Evolutionary conservation across 2,888 invertebrate species (phyloP).

Genomic region (Pedicia rivosa): DNA sequence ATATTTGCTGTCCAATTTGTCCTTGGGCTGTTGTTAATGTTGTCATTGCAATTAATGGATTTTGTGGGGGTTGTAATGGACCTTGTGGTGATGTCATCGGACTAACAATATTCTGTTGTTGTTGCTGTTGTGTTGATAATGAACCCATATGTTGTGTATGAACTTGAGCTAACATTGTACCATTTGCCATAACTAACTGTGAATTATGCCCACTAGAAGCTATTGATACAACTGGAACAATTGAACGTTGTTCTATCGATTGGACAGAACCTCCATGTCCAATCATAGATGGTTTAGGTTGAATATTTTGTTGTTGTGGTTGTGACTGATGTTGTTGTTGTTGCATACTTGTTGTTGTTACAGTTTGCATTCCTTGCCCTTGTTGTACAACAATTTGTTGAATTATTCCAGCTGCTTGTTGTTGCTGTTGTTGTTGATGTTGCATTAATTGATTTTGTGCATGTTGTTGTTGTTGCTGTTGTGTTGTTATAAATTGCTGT

Average conservation of each 20-base stretch:
- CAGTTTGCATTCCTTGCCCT: conserved; percentile 5
- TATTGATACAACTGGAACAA: conserved; percentile 1
- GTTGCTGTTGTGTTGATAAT: conserved; percentile 20
- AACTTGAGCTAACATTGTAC: conserved; percentile 3
- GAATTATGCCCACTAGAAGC: not conserved
- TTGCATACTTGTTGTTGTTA: conserved; percentile 18
- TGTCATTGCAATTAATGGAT: conserved; percentile 31
- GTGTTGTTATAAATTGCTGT: conserved; percentile 34
- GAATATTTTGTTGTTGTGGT: conserved; percentile 26
- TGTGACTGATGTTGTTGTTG: conserved; percentile 38
- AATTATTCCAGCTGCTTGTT: conserved; percentile 17
- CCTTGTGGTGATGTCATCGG: conserved; percentile 15
- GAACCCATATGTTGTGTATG: conserved; percentile 15
- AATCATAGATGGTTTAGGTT: conserved; percentile 1
- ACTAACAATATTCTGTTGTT: conserved; percentile 24
- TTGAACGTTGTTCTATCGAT: conserved; percentile 2
- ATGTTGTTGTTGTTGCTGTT: conserved; percentile 34
- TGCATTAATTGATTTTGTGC: conserved; percentile 34
- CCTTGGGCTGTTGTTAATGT: conserved; percentile 20
- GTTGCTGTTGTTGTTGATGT: conserved; percentile 24
- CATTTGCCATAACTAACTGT: conserved; percentile 2
- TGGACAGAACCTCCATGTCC: not conserved
- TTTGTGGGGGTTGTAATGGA: conserved; percentile 21
- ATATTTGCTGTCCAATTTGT: not conserved
- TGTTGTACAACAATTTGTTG: conserved; percentile 22